phyloP scores from a whole-genome alignment of 2,888 invertebrate species.

The Sinodicranocentrus sp. region DNA sequence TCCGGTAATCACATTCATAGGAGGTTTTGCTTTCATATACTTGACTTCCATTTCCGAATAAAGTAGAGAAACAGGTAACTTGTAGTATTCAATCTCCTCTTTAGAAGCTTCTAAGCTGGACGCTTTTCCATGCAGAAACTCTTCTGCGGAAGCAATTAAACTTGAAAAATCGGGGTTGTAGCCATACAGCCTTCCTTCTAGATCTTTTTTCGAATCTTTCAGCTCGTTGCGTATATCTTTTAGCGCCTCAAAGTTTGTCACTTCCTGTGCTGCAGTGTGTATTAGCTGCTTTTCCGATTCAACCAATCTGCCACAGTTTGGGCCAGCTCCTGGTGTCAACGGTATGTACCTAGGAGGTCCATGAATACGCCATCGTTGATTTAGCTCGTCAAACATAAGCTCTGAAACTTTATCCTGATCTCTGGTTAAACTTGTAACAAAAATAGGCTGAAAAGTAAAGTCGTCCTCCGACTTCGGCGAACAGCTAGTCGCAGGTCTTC shows the following conservation, averaged over 20 bases:
- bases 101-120: slow-evolving; percentile 48
- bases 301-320: slow-evolving; percentile 29
- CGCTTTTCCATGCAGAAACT: slow-evolving; percentile 58
- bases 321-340: slow-evolving; percentile 28
- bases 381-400: slow-evolving; percentile 42
- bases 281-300: slow-evolving; percentile 53
- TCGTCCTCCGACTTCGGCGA: slow-evolving; percentile 22
- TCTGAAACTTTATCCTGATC: slow-evolving; percentile 47
- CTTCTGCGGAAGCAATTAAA: slow-evolving; percentile 53
- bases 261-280: slow-evolving; percentile 44
- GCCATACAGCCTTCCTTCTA: slow-evolving; percentile 54
- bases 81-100: slow-evolving; percentile 53
- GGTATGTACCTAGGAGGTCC: slow-evolving; percentile 45
- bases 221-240: slow-evolving; percentile 58
- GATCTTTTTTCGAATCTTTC: slow-evolving; percentile 57
- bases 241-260: slow-evolving; percentile 45
- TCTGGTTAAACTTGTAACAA: not conserved
- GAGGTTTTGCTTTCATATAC: slow-evolving; percentile 39
- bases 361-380: slow-evolving; percentile 46
- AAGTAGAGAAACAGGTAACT: slow-evolving; percentile 46
- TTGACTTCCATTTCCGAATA: slow-evolving; percentile 45
- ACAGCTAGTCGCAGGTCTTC: slow-evolving; percentile 16
- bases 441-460: not conserved
- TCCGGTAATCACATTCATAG: slow-evolving; percentile 6
- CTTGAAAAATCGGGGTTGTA: slow-evolving; percentile 54